Percentiles rank a stretch among this genome's conserved stretches.
phyloP scores from a whole-genome alignment of 2,113 vertebrate species.

The Cricetomys ansorgei region DNA sequence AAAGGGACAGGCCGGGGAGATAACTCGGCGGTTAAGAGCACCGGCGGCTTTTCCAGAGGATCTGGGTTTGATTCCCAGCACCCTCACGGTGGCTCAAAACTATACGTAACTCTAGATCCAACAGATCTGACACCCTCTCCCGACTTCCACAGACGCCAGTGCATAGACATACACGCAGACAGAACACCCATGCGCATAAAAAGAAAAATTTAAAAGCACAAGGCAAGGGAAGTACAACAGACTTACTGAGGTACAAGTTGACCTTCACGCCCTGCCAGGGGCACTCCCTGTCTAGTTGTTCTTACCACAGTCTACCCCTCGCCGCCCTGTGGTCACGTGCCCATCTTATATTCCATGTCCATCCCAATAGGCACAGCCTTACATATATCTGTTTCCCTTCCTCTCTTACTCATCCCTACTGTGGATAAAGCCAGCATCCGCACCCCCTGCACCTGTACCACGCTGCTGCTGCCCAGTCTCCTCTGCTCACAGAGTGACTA shows the following conservation, averaged over 20 bases:
- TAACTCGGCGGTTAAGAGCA: not conserved
- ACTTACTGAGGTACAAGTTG: not conserved
- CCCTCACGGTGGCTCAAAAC: not conserved
- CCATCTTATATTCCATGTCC: not conserved
- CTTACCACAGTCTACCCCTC: not conserved
- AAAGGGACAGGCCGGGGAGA: not conserved
- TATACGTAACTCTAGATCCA: not conserved
- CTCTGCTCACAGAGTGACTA: too few species aligned
- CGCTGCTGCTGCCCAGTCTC: not conserved
- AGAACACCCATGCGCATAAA: not conserved
- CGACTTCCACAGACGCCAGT: not conserved
- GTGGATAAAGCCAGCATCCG: not conserved
- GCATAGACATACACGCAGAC: not conserved
- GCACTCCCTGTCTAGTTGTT: not conserved
- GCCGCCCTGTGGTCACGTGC: accelerated
- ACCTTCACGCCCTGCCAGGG: accelerated
- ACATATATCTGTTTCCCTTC: not conserved
- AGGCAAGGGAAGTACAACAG: accelerated
- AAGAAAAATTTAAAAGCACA: not conserved
- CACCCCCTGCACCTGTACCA: not conserved
- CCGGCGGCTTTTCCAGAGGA: not conserved
- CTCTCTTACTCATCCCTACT: not conserved
- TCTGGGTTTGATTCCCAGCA: not conserved
- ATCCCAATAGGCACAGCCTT: not conserved
- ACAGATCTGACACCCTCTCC: too few species aligned